Conservation (phyloP, 2,113 vertebrate genomes). For the Dromiciops gliroides region DNA sequence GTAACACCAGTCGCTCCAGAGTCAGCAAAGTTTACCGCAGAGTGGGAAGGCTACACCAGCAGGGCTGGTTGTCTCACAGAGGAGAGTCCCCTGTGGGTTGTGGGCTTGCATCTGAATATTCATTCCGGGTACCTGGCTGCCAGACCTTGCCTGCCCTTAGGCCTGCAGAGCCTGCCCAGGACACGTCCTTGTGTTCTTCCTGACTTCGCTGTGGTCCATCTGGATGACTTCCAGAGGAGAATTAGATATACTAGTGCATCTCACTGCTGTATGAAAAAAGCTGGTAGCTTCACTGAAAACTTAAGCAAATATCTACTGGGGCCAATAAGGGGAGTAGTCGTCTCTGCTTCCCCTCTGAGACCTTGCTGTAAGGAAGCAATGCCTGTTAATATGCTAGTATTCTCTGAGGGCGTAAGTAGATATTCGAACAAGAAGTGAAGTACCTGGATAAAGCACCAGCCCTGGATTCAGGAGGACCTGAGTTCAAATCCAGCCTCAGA, state of each 20-base stretch:
- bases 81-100: not conserved
- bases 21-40: not conserved
- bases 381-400: not conserved
- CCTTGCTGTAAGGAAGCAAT: not conserved
- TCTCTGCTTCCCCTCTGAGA: not conserved
- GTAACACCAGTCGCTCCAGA: not conserved
- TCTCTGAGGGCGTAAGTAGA: not conserved
- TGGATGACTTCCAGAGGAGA: not conserved
- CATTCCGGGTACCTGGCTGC: not conserved
- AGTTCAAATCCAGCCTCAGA: no score
- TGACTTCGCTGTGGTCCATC: not conserved
- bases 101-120: not conserved
- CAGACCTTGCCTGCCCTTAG: not conserved
- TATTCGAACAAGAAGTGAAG: not conserved
- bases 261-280: not conserved
- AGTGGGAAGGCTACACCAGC: not conserved
- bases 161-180: not conserved
- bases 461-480: no score
- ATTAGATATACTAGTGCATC: not conserved
- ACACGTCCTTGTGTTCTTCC: not conserved
- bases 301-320: not conserved
- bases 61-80: not conserved
- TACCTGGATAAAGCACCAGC: no score
- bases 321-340: not conserved
- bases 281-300: not conserved